Evolutionary conservation across 2,888 invertebrate species (phyloP), one percentile per base, ranked within the genome.

Genomic region (Agrilus cyanescens): DNA sequence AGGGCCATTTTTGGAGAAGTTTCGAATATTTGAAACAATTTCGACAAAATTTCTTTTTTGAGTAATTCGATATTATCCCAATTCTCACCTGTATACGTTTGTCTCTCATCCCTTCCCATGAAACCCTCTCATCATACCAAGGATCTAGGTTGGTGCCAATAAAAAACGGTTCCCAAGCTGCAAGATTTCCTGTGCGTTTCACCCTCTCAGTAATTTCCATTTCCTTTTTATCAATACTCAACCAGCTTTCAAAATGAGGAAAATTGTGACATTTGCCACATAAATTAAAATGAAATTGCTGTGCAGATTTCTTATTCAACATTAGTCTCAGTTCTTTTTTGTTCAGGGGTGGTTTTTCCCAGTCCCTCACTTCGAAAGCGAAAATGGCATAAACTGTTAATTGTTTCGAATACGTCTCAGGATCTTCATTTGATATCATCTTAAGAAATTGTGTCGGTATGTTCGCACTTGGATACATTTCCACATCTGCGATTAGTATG

Each of bases 101-200:
- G 64, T 89, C 88, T 62, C 83, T 81, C 65, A 84, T 85, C 40
- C 89, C 89, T 61, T 89, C 88, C 87, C 89, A 89, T 59, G 83
- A 85, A 46, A 89, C 75, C 57, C 88, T 73, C 62, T 89, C 88
- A 50, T 89, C 88, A 61, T 88, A 89, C 50, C 80, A 73, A 0
- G 87, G 86, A 53, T 86, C 87, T 14, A 74, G 71, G 62, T 88
- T 80, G 0, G 87, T 87, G 15, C 89, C 88, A 45, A 89, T 85
- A 57, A 82, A 89, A 54, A 89, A 86, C n/a, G 89, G 89, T 67
- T 89, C 89, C 89, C 89, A 89, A 60, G 82, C 10, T 15, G 7
- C 14, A n/a, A 14, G 10, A 14, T 2, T 13, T 14, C 4, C 4
- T 12, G 15, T 15, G 2, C 33, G 33, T n/a, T 6, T 33, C 2